Percentiles rank a stretch among this genome's conserved stretches.
Conservation (phyloP, 2,797 vertebrate species). For the Thripadectes ignobilis region DNA sequence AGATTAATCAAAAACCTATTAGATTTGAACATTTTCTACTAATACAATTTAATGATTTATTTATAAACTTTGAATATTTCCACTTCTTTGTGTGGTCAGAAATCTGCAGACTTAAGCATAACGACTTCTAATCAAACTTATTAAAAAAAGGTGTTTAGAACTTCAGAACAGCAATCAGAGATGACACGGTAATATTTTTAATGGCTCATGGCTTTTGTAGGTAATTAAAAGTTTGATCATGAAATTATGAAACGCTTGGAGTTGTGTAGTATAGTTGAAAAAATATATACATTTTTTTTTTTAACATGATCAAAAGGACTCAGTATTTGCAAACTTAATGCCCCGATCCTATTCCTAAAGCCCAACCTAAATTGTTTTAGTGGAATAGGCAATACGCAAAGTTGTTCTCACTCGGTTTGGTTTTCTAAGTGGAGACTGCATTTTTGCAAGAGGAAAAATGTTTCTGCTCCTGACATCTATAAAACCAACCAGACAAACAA, state of each 20-base stretch:
- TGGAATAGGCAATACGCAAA: neutral
- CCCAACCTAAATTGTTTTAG: accelerated
- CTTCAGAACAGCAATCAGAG: neutral
- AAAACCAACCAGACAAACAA: neutral
- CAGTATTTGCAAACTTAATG: neutral
- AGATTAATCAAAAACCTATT: neutral
- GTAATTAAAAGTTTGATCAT: neutral
- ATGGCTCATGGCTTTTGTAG: neutral
- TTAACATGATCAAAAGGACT: neutral
- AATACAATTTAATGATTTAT: neutral
- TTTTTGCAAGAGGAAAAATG: neutral
- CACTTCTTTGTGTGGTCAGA: neutral
- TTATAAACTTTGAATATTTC: neutral
- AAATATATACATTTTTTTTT: neutral
- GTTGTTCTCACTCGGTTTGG: neutral
- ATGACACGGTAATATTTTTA: neutral
- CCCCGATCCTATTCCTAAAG: neutral
- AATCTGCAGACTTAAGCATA: neutral
- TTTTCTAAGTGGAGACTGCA: neutral
- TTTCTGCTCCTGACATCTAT: neutral
- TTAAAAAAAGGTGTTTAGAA: neutral
- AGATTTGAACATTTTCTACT: neutral
- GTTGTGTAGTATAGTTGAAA: neutral
- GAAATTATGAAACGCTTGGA: neutral
- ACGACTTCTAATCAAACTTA: neutral